phyloP scores from a whole-genome alignment of 1,140 invertebrate genomes.

The Drosophila pruinosa region DNA sequence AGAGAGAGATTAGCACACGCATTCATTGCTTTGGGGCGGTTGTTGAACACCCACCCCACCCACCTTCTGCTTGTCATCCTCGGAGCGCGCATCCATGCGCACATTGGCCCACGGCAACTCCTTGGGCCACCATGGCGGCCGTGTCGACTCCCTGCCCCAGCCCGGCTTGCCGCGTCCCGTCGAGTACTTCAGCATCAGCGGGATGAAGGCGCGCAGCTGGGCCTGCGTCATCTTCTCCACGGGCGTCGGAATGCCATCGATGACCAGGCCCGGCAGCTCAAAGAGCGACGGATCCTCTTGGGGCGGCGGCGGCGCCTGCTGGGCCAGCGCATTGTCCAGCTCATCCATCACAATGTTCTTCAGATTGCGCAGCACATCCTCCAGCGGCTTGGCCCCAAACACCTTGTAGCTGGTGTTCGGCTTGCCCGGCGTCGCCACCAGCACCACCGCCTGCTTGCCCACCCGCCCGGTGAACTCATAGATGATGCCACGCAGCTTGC shows the following conservation, averaged over 20 bases:
- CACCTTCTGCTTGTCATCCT: constrained; percentile 99
- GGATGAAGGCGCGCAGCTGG: constrained; percentile 97
- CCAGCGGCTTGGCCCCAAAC: constrained; percentile 97
- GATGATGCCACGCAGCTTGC: constrained; percentile 96
- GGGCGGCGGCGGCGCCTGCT: constrained; percentile 95
- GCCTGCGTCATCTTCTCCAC: constrained; percentile 99
- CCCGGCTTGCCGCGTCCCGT: constrained; percentile 97
- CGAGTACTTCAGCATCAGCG: constrained; percentile 98
- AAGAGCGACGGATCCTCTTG: constrained; percentile 96
- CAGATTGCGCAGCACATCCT: constrained; percentile 97
- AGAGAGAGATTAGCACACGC: constrained; percentile 32
- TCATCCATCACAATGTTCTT: constrained; percentile 96
- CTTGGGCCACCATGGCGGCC: constrained; percentile 98
- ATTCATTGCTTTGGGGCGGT: constrained; percentile 34
- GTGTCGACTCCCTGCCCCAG: constrained; percentile 97
- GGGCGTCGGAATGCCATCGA: constrained; percentile 98
- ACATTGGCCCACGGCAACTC: constrained; percentile 99
- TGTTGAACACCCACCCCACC: constrained; percentile 54
- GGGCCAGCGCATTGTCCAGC: constrained; percentile 94
- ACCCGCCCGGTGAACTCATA: constrained; percentile 98
- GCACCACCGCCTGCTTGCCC: constrained; percentile 98
- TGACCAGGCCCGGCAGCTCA: constrained; percentile 96
- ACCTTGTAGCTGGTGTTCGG: constrained; percentile 97
- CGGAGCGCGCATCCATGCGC: constrained; percentile 96
- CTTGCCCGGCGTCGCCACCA: constrained; percentile 98